phyloP scores from a whole-genome alignment of 2,888 invertebrate genomes.

The Petrolisthes manimaculis region DNA sequence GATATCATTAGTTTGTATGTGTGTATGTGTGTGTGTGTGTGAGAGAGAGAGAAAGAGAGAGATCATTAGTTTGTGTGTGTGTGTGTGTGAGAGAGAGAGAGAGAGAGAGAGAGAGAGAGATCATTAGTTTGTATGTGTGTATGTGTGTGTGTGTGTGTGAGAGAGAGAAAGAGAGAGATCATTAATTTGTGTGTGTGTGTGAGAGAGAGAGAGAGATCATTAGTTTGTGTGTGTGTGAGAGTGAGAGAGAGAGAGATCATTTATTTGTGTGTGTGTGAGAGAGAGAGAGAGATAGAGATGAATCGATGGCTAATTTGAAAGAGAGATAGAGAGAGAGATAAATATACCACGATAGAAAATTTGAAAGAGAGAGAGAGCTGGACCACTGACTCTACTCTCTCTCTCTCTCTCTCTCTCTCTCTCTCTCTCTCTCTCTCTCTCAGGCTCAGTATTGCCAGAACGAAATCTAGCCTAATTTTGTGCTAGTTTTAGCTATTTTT shows the following conservation, averaged over 20 bases:
- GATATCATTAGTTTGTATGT: not conserved
- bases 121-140: too few species aligned
- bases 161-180: too few species aligned
- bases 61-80: not conserved
- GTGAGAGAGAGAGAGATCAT: slow-evolving; percentile 4
- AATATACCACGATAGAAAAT: not conserved
- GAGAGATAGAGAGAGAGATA: not conserved
- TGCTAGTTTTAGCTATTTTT: too few species aligned
- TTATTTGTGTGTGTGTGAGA: not conserved
- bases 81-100: not conserved
- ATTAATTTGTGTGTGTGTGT: not conserved
- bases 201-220: not conserved
- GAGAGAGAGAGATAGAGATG: not conserved
- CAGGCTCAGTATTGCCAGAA: not conserved
- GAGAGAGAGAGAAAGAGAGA: not conserved
- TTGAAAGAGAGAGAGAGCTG: too few species aligned
- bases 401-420: not conserved
- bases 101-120: not conserved
- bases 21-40: not conserved
- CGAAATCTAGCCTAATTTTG: too few species aligned
- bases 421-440: not conserved
- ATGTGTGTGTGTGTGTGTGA: not conserved
- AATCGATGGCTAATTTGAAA: not conserved
- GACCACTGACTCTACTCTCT: too few species aligned
- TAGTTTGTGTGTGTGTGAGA: not conserved